Conservation (phyloP, 2,888 invertebrate species). For the Parasteatoda lunata region DNA sequence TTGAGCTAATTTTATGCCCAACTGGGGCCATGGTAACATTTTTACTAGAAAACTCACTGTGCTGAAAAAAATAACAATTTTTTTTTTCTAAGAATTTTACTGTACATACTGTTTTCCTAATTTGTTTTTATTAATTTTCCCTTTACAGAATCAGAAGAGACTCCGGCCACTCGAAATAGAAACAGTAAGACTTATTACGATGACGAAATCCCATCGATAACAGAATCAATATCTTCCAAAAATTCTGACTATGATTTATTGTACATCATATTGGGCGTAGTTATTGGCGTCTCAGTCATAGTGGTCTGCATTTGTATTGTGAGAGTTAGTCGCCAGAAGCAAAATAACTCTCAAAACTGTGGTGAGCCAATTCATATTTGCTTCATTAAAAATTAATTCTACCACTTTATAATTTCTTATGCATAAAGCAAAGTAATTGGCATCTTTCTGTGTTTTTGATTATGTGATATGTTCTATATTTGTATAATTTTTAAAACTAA, state of each 20-base stretch:
- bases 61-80: too few relatives aligned
- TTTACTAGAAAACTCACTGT: too few relatives aligned
- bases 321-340: constrained; percentile 21
- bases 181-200: constrained; percentile 43
- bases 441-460: not conserved
- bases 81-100: not conserved
- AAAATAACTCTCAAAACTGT: constrained; percentile 11
- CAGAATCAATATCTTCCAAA: constrained; percentile 34
- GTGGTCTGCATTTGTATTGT: constrained; percentile 82
- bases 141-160: constrained; percentile 29
- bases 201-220: constrained; percentile 34
- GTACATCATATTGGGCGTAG: constrained; percentile 79
- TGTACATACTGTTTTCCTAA: not conserved
- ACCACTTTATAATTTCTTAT: too few relatives aligned
- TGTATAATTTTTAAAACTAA: constrained; percentile 3
- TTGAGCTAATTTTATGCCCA: too few relatives aligned
- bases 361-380: constrained; percentile 3
- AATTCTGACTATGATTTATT: constrained; percentile 71
- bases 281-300: constrained; percentile 76
- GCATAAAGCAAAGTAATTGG: too few relatives aligned
- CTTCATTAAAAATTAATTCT: too few relatives aligned
- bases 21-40: too few relatives aligned
- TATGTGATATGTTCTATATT: not conserved
- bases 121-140: not conserved
- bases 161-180: constrained; percentile 25